phyloP scores from a whole-genome alignment of 2,113 vertebrate genomes.

The Struthidea cinerea region DNA sequence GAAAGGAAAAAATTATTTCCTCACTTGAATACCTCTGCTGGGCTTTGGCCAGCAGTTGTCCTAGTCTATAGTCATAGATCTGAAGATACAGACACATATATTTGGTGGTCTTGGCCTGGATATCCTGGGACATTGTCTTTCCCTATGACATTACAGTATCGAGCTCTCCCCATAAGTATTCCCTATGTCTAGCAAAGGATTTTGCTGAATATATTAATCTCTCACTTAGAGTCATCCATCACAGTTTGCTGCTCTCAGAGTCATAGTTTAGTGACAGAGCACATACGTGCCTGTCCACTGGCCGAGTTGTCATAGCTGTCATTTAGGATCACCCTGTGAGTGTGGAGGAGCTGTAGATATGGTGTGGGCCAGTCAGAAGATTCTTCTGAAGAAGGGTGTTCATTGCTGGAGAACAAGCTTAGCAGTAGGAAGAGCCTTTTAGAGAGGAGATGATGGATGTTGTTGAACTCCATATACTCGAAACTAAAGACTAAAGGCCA shows the following conservation, averaged over 20 bases:
- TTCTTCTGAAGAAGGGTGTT: neutral
- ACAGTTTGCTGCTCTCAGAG: neutral
- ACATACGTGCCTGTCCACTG: neutral
- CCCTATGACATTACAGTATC: neutral
- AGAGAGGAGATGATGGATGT: neutral
- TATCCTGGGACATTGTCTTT: neutral
- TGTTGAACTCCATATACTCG: neutral
- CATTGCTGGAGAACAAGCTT: neutral
- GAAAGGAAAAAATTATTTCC: neutral
- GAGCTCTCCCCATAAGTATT: neutral
- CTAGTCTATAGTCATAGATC: neutral
- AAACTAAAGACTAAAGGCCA: neutral
- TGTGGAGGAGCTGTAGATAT: neutral
- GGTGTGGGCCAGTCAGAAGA: neutral
- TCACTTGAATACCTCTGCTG: neutral
- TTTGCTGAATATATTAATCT: neutral
- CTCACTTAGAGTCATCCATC: neutral
- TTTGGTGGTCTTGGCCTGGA: neutral
- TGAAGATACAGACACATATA: neutral
- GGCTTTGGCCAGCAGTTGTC: neutral
- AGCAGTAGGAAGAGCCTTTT: neutral
- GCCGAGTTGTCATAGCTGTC: neutral
- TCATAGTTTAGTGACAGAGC: neutral
- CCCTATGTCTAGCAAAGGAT: neutral
- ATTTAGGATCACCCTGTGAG: neutral